Evolutionary conservation across 2,797 vertebrate genomes (phyloP), one percentile per base, ranked within the genome.

Genomic region (Tenualosa ilisha): DNA sequence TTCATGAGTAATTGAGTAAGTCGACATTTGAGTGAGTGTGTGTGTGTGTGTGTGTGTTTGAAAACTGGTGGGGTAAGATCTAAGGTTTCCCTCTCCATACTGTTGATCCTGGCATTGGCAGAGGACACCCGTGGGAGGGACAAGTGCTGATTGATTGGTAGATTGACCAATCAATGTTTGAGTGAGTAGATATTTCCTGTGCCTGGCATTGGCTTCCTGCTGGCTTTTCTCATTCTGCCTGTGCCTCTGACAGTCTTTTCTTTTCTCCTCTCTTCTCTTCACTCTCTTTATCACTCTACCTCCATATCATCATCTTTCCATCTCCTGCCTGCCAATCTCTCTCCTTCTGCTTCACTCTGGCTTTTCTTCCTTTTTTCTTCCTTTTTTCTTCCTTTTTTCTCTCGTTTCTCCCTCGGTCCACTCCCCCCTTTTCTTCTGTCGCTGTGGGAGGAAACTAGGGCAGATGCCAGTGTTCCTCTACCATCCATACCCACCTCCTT

Each of bases 121-220:
- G 81, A 72, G 83, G 84, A 82, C 84, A 75, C 81, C 83, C 43
- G 83, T 6, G 31, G 68, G 53, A 65, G 87, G 85, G 85, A 86
- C 85, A 81, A 79, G 54, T 86, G 86, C 81, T 85, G 81, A 86
- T 84, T 88, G 87, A 85, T 85, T 54, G 85, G 86, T 82, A 86
- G 61, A 88, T 88, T 65, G 85, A 85, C 54, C 79, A 84, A 83
- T 86, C 85, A 46, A 86, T 88, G 65, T 37, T 82, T 81, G 83
- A 83, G 83, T 82, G 83, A 84, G 82, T 75, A 88, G 81, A 88
- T 81, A 65, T 54, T 86, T 88, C 83, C 83, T 54, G 68, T 6
- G 68, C 37, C 68, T 75, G 13, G 11, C 31, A 12, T 75, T 20
- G 68, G 68, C 68, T 75, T 75, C 68, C 68, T 6, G 37, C 68